Base-by-base conservation (phyloP, 2,797 vertebrate species). In the Potorous gilbertii region DNA sequence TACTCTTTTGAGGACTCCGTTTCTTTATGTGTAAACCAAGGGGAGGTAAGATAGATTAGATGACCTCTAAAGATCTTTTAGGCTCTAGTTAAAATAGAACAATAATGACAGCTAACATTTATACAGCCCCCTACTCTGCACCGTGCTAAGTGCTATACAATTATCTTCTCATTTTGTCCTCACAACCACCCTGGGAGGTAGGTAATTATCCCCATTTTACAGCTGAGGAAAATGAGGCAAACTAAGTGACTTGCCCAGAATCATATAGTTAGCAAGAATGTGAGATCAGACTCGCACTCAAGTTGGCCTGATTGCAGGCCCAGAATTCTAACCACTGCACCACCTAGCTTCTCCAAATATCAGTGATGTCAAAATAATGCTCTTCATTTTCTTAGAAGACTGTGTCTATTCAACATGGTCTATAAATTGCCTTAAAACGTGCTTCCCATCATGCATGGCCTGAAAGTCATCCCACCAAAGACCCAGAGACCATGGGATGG, bases 361-460 rank as follows among this genome's bases (percentile, higher is more conserved):
- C 34, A n/a, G 8, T 74, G 16, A 74, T 50, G 93, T 95, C 54
- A 87, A 50, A 87, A 56, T 54, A 94, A 62, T 92, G 94, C 54
- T 93, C 92, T 81, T 96, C 59, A 92, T 81, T 31, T 95, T 93
- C 54, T 66, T 93, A 91, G 91, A 74, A 59, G 90, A 96, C 93
- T 92, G 50, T 54, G 91, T 66, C 94, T 46, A 52, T n/a, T 97
- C 54, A 93, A 90, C 55, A 62, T 94, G n/a, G 93, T 90, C 59
- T 27, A 0, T 18, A 81, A 46, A 96, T 92, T 95, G 95, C 18
- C 16, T 93, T 87, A 46, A 24, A 0, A 87, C 3, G 27, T 87
- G 74, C 8, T 27, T 87, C 9, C 74, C 10, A 0, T 10, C 40
- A 50, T 81, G n/a, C 9, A 46, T 87, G 74, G 18, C 24, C 2